Evolutionary conservation across 2,797 vertebrate species (phyloP).

Genomic region (Onychomys torridus): DNA sequence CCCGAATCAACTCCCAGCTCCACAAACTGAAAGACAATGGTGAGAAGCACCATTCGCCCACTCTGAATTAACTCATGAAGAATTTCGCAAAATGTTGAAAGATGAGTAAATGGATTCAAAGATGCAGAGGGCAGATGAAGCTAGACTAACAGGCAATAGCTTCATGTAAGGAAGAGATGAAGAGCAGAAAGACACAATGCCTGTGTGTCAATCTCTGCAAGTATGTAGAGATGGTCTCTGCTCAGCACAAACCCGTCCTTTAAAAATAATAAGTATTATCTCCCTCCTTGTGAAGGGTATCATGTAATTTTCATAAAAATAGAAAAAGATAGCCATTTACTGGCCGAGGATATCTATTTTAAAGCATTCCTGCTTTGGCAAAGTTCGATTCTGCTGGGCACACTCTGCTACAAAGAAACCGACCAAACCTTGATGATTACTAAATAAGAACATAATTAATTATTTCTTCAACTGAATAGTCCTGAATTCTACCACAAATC

Average conservation of each 20-base stretch:
- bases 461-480: constrained; percentile 94
- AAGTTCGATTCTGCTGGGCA: constrained; percentile 75
- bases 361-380: constrained; percentile 41
- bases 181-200: neutral
- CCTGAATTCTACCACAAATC: constrained; percentile 94
- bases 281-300: neutral
- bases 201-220: neutral
- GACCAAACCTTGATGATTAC: constrained; percentile 87
- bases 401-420: constrained; percentile 77
- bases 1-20: neutral
- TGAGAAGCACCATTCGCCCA: neutral
- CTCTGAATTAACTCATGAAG: neutral
- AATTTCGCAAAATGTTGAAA: neutral
- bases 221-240: neutral
- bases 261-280: neutral
- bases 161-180: neutral
- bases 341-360: neutral
- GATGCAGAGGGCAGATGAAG: neutral
- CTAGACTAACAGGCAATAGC: neutral
- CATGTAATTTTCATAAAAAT: neutral
- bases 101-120: neutral
- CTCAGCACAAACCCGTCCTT: neutral
- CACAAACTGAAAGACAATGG: constrained; percentile 21
- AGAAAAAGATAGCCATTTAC: neutral
- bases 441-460: constrained; percentile 95